Evolutionary conservation across 2,113 vertebrate genomes (phyloP), one percentile per base, ranked within the genome.

Genomic region (Ardeotis arabs): DNA sequence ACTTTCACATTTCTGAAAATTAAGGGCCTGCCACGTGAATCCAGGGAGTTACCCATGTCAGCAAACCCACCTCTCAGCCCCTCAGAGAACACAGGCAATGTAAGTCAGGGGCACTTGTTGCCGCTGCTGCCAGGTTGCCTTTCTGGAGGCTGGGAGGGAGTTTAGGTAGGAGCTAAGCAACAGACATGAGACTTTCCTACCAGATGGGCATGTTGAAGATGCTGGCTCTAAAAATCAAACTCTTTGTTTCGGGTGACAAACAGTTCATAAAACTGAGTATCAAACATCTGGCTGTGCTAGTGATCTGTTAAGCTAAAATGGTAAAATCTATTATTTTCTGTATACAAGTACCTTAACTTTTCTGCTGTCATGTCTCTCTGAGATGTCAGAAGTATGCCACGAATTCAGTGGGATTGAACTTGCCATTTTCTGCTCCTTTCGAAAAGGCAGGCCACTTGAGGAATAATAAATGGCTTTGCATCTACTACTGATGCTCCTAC

Each of bases 21-120:
- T 44, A 52, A 74, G 45, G 16, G 24, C 33, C 55, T 81, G 52
- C 27, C 33, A 35, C 7, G 3, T 15, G 27, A 77, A 37, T 87
- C 14, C 29, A 22, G 37, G 10, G 22, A 4, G 18, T 58, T 58
- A 63, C 6, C 5, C 15, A 4, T 33, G 8, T 29, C 35, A 23
- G 29, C 25, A 83, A 29, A 59, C 22, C n/a, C 5, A 3, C 7
- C 5, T 44, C 25, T 92, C 2, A 3, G 17, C 2, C 20, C 4
- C 5, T 52, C 10, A 21, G 59, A 33, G 35, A 21, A 12, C 33
- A 49, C 10, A 35, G 44, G 56, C 10, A 73, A 5, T 11, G 2
- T 10, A 31, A 81, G 6, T 0, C 67, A 41, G 62, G 50, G 24
- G 45, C 20, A 13, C 3, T 3, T 0, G 0, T 16, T 59, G 44